These are phyloP conservation scores for Condylura cristata DNA, from an alignment of 2,113 vertebrate species.

Conservation along the genomic window DNA sequence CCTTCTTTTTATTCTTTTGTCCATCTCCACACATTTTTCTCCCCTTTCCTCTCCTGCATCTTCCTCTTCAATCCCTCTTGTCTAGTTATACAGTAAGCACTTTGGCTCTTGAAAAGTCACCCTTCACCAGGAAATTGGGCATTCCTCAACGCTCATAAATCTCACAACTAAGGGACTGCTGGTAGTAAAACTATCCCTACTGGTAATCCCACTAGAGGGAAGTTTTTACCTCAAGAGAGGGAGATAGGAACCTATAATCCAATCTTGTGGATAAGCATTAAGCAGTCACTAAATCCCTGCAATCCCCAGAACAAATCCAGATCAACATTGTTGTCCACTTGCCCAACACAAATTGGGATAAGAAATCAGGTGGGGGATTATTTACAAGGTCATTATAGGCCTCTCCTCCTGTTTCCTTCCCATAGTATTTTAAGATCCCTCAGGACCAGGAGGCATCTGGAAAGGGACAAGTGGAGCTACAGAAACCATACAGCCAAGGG, in stretches of 20 bases:
- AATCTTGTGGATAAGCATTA: conserved; percentile 69
- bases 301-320: conserved; percentile 75
- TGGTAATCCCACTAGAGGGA: not conserved
- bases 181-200: not conserved
- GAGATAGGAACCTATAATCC: conserved; percentile 54
- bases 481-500: not conserved
- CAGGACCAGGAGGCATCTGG: not conserved
- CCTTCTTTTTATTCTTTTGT: not conserved
- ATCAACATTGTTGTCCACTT: conserved; percentile 65
- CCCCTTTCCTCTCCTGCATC: not conserved
- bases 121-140: not conserved
- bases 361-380: not conserved
- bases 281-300: conserved; percentile 61
- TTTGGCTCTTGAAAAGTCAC: not conserved
- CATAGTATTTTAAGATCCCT: not conserved
- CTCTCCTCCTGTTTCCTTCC: not conserved
- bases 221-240: conserved; percentile 37
- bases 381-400: not conserved
- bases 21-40: not conserved
- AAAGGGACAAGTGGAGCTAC: not conserved
- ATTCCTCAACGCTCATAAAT: not conserved
- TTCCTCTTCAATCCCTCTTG: not conserved
- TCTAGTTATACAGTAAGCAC: not conserved
- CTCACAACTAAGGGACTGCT: not conserved
- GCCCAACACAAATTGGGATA: conserved; percentile 52